Base-by-base conservation (phyloP, 2,113 vertebrate genomes). In the Pogonocichla stellata region DNA sequence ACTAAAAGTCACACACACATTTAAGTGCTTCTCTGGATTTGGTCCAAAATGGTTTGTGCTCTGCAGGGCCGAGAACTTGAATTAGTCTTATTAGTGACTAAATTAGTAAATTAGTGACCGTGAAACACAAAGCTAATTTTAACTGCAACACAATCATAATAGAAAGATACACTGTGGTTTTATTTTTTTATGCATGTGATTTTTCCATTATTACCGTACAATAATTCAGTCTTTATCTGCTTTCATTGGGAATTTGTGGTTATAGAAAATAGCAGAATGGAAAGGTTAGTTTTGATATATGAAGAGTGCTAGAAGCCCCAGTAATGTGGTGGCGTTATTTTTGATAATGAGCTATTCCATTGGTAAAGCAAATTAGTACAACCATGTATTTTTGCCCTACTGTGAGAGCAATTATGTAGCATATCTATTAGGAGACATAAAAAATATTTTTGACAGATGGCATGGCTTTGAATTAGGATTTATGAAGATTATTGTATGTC, bases 371-470 rank as follows among this genome's bases (percentile, higher is more conserved):
- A 92, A 92, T 92, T 74, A 93, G 74, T n/a, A 38, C 56, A 70
- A 71, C 61, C 26, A 18, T 38, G 42, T 93, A 57, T 91, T 84
- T 88, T 86, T 97, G 53, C 75, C 93, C 71, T 92, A 77, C 82
- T 83, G 82, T 89, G 88, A 95, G 18, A 95, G 62, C 90, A 92
- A 91, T 96, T 95, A 80, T 42, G 54, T 72, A 70, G 87, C 57
- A 15, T 89, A 84, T 86, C 91, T 97, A 84, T 95, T 95, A 97
- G 83, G 53, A 95, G 53, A 89, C 65, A 88, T 90, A 86, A 91
- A 96, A 97, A 96, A 92, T 96, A 95, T 89, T 96, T 97, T 93
- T 97, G 96, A 97, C 97, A 98, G 97, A 98, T 98, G 97, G 97
- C 79, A 82, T 84, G 86, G 92, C 92, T 96, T 92, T 96, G 94